phyloP scores from a whole-genome alignment of 2,888 invertebrate species.

The Amiota minor region DNA sequence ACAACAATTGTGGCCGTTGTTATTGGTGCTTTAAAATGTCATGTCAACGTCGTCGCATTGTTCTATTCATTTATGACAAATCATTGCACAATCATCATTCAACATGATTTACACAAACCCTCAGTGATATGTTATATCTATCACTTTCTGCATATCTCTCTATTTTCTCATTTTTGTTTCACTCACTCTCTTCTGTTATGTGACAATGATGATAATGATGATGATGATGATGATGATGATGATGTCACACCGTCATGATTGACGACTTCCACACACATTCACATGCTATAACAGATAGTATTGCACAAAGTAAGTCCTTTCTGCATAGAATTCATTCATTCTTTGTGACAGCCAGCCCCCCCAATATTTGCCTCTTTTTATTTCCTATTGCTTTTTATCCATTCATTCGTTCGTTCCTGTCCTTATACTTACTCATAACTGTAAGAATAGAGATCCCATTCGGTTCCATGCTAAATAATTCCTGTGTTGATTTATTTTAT shows the following conservation, averaged over 20 bases:
- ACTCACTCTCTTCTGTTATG: neutral
- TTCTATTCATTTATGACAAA: slow-evolving; percentile 45
- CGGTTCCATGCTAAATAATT: neutral
- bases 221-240: neutral
- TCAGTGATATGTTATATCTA: neutral
- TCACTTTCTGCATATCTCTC: too few species aligned
- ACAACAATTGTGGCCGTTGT: neutral
- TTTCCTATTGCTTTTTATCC: too few species aligned
- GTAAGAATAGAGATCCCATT: neutral
- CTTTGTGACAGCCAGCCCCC: neutral
- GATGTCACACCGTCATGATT: slow-evolving; percentile 21
- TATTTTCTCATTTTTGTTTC: too few species aligned
- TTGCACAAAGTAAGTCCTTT: too few species aligned
- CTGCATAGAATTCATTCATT: neutral
- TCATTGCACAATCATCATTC: slow-evolving; percentile 64
- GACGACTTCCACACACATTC: slow-evolving; percentile 10
- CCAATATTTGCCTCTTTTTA: neutral
- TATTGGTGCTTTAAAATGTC: neutral
- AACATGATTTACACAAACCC: slow-evolving; percentile 52
- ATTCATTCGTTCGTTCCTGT: neutral
- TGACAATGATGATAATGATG: slow-evolving; percentile 5
- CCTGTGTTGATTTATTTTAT: slow-evolving; percentile 23
- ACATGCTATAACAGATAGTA: too few species aligned
- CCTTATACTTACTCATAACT: too few species aligned
- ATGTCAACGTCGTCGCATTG: neutral